Base-by-base conservation (phyloP, 2,888 invertebrate genomes). In the Pseudococcus viburni region DNA sequence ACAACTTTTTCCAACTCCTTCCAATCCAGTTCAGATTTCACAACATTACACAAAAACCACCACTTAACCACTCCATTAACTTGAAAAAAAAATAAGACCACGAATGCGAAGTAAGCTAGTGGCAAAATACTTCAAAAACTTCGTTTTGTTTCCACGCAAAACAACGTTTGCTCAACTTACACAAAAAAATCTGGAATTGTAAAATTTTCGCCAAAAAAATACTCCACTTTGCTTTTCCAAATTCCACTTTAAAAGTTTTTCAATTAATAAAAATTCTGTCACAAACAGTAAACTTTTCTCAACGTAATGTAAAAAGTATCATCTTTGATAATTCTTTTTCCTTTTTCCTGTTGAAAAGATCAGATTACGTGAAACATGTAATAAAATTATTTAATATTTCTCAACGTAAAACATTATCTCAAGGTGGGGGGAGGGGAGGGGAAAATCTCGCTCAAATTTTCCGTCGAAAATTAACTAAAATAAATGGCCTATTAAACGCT, bases 181-280 rank as follows among this genome's bases (percentile, higher is more conserved):
- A 55, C n/a, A 64, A 64, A 59, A 59, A 59, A 64, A 9, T 22
- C 4, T 19, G 5, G 11, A 64, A 64, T 22, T 22, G 64, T 22
- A 8, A 64, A 22, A 64, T 11, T 64, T 19, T 8, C 19, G 6
- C 64, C 19, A 64, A 19, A 59, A 19, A 64, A 64, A 64, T 22
- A 9, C 64, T 22, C 59, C 22, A 22, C 22, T 64, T 64, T 15
- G 22, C 12, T 59, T 6, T 7, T 7, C 15, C 64, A 64, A 15
- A 51, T 15, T 15, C 55, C n/a, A n/a, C 17, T 22, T 22, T 8
- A 55, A 64, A 64, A 64, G 64, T 64, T 64, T 64, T 64, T 22
- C 64, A 64, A 64, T 64, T 64, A 64, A 64, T 64, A 64, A 55
- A 42, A 59, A 64, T 64, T 22, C 64, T 64, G 64, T 64, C 64